Evolutionary conservation across 1,140 invertebrate genomes (phyloP).

Genomic region (Nephila pilipes): DNA sequence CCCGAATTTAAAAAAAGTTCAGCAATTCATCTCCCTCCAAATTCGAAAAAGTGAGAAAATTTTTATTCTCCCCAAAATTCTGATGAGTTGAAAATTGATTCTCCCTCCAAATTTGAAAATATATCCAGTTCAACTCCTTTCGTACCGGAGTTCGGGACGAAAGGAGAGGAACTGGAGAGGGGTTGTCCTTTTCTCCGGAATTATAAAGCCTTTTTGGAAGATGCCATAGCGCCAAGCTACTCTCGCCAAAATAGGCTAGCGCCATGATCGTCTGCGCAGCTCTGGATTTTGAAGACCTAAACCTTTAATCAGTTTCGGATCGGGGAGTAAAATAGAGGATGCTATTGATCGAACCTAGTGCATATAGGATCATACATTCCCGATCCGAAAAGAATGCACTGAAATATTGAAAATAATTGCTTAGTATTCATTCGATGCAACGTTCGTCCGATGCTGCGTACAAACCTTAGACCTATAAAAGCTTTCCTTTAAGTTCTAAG

Average conservation of each 20-base stretch:
- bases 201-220: background rate
- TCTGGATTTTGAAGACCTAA: background rate
- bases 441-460: background rate
- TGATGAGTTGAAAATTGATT: too few species aligned
- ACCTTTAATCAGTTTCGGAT: conserved; percentile 22
- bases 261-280: background rate
- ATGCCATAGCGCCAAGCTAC: background rate
- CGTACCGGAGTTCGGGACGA: background rate
- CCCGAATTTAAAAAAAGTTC: too few species aligned
- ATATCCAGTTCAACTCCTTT: too few species aligned
- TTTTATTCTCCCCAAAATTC: too few species aligned
- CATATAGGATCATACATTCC: background rate
- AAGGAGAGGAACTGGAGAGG: background rate
- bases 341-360: background rate
- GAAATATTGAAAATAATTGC: background rate
- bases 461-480: too few species aligned
- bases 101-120: too few species aligned
- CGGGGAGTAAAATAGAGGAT: conserved; percentile 29
- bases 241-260: background rate
- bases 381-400: background rate
- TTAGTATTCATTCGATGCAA: background rate
- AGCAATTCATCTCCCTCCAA: too few species aligned
- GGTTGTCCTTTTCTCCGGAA: background rate
- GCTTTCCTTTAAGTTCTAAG: too few species aligned
- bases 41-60: too few species aligned